Conservation (phyloP, 2,113 vertebrate genomes). For the Aegithalos caudatus region DNA sequence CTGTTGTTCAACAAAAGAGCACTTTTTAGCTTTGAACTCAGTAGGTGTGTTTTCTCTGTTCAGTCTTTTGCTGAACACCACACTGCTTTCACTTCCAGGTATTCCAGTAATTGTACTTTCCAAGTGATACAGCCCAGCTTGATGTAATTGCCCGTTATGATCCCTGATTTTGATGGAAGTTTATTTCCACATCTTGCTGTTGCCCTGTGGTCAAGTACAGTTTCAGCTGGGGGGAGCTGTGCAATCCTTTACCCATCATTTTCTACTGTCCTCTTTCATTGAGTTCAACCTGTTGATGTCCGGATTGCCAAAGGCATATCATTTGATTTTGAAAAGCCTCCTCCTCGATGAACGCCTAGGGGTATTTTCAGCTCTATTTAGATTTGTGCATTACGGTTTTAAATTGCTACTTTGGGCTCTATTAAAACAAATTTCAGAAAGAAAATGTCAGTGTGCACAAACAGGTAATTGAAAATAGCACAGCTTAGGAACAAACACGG, state of each 20-base stretch:
- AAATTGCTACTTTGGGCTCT: slow-evolving; percentile 44
- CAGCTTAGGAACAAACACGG: not conserved
- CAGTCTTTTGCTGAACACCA: not conserved
- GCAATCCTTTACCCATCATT: not conserved
- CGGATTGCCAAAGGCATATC: not conserved
- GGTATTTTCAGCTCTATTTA: slow-evolving; percentile 40
- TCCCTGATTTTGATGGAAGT: not conserved
- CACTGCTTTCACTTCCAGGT: slow-evolving; percentile 7
- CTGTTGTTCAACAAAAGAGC: not conserved
- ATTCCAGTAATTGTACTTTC: not conserved
- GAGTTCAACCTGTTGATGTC: slow-evolving; percentile 17
- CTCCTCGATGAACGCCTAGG: not conserved
- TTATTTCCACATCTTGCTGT: not conserved
- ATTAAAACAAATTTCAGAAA: slow-evolving; percentile 47
- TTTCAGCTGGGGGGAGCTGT: not conserved
- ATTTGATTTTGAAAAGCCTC: slow-evolving; percentile 39
- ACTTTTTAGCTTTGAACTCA: not conserved
- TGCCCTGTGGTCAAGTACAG: not conserved
- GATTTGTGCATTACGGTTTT: slow-evolving; percentile 17
- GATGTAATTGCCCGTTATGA: not conserved
- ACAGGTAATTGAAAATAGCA: slow-evolving; percentile 38
- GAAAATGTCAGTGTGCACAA: slow-evolving; percentile 40
- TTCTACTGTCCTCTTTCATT: not conserved
- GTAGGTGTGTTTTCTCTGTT: not conserved
- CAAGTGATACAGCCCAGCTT: not conserved